Percentiles rank a stretch among this genome's conserved stretches.
These are phyloP conservation scores for Drosophila kepulauana DNA, from an alignment of 1,140 invertebrate genomes.

Conservation along the genomic window DNA sequence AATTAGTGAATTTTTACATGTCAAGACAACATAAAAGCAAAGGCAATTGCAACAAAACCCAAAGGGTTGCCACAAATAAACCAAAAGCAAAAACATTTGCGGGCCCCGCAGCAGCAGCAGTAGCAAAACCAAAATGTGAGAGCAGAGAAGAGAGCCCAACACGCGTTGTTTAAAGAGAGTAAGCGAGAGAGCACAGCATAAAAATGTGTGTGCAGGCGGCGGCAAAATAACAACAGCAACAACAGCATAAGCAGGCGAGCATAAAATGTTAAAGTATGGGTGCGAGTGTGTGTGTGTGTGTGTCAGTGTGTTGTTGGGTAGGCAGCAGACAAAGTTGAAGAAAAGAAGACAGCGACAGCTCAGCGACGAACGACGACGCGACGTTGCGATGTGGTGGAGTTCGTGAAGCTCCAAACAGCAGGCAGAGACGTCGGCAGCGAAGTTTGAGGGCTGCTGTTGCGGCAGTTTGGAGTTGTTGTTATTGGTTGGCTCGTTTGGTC, in stretches of 20 bases:
- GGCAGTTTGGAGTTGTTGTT: constrained; percentile 29
- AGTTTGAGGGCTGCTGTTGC: constrained; percentile 52
- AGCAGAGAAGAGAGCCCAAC: constrained; percentile 33
- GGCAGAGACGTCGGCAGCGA: constrained; percentile 28
- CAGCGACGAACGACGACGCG: constrained; percentile 42
- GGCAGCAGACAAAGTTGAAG: constrained; percentile 72
- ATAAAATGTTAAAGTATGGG: constrained; percentile 45
- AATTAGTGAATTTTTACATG: constrained; percentile 64
- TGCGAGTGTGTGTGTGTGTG: constrained; percentile 5
- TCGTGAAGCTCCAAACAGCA: constrained; percentile 55
- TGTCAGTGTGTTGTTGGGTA: constrained; percentile 34
- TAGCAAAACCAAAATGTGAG: constrained; percentile 27
- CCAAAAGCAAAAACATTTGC: constrained; percentile 75
- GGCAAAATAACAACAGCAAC: constrained; percentile 41
- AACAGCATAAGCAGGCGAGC: constrained; percentile 16
- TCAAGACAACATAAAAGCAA: constrained; percentile 53
- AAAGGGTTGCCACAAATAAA: constrained; percentile 70
- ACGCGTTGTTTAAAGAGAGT: constrained; percentile 67
- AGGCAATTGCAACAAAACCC: constrained; percentile 69
- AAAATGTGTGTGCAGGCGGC: constrained; percentile 72
- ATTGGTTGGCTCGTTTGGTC: constrained; percentile 52
- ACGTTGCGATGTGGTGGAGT: constrained; percentile 39
- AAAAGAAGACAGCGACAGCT: constrained; percentile 55
- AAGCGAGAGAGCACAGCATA: constrained; percentile 52
- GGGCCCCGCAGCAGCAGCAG: constrained; percentile 26